A percentile compares a stretch with the other conserved stretches of the same genome.
Evolutionary conservation across 2,888 invertebrate genomes (phyloP).

Genomic region (Serrognathus titanus): DNA sequence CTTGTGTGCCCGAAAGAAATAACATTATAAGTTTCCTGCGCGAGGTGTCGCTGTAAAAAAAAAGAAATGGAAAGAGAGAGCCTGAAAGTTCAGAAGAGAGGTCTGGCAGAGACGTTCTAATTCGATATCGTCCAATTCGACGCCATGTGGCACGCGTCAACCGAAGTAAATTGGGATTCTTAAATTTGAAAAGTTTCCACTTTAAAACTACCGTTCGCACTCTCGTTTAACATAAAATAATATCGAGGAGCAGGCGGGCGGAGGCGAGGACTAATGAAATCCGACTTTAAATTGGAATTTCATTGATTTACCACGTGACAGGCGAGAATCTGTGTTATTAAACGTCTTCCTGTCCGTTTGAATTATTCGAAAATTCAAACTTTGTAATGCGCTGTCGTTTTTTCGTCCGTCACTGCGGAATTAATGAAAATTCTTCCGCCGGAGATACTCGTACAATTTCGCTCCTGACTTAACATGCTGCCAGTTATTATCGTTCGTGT

Average conservation of each 20-base stretch:
- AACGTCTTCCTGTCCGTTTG: conserved; percentile 18
- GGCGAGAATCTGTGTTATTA: conserved; percentile 35
- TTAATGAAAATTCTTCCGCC: too few species aligned
- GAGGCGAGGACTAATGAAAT: conserved; percentile 31
- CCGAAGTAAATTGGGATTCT: conserved; percentile 34
- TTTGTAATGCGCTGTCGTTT: too few species aligned
- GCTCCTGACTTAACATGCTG: too few species aligned
- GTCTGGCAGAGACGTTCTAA: conserved; percentile 20
- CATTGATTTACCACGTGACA: conserved; percentile 38
- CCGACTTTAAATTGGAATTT: conserved; percentile 40
- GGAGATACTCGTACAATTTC: too few species aligned
- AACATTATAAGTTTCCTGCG: conserved; percentile 17
- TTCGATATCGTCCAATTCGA: conserved; percentile 22
- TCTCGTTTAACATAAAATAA: conserved; percentile 30
- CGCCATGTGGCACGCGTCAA: conserved; percentile 30
- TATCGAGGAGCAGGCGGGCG: conserved; percentile 17
- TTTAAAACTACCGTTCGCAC: conserved; percentile 27
- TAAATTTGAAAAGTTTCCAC: conserved; percentile 36
- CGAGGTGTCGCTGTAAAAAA: too few species aligned
- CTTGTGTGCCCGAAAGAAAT: conserved; percentile 10
- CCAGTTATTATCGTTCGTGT: too few species aligned
- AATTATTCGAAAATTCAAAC: too few species aligned
- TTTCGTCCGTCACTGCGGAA: too few species aligned
- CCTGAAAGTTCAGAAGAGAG: conserved; percentile 7
- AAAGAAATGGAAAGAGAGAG: too few species aligned